Conservation (phyloP, 2,113 vertebrate species). For the Muntiacus muntjak region DNA sequence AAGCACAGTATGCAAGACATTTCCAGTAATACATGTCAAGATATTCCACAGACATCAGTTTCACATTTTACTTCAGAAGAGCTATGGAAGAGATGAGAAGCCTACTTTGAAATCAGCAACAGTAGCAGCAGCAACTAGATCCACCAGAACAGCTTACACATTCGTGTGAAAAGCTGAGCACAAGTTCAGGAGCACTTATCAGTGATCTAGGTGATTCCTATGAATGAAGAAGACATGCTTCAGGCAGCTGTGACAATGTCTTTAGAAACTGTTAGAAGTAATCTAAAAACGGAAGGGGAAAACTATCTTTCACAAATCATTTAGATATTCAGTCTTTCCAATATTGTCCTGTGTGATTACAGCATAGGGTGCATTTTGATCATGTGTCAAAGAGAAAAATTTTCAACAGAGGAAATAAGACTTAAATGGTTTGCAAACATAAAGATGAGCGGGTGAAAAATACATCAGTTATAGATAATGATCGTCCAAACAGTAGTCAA, state of each 20-base stretch:
- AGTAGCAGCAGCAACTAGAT: not conserved
- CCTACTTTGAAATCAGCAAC: not conserved
- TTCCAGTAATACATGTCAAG: not conserved
- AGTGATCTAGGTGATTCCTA: conserved; percentile 67
- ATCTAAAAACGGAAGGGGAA: conserved; percentile 78
- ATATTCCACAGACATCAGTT: not conserved
- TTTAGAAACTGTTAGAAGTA: conserved; percentile 81
- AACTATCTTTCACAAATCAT: conserved; percentile 64
- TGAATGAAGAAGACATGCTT: conserved; percentile 84
- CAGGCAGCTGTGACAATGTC: conserved; percentile 84
- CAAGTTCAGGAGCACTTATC: not conserved
- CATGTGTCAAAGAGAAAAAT: conserved; percentile 62
- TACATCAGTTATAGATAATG: not conserved
- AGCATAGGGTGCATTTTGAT: conserved; percentile 77
- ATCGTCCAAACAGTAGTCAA: conserved; percentile 37
- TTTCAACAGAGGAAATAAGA: conserved; percentile 36
- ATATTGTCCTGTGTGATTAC: conserved; percentile 73
- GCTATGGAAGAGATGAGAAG: not conserved
- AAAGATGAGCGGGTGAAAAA: not conserved
- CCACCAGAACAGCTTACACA: not conserved
- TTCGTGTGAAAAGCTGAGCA: not conserved
- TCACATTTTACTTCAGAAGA: not conserved
- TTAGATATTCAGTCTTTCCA: conserved; percentile 64
- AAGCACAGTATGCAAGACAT: conserved; percentile 97
- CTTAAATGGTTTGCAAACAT: conserved; percentile 61